phyloP scores from a whole-genome alignment of 1,140 invertebrate species.

The Pseudomyrmex pallidus region DNA sequence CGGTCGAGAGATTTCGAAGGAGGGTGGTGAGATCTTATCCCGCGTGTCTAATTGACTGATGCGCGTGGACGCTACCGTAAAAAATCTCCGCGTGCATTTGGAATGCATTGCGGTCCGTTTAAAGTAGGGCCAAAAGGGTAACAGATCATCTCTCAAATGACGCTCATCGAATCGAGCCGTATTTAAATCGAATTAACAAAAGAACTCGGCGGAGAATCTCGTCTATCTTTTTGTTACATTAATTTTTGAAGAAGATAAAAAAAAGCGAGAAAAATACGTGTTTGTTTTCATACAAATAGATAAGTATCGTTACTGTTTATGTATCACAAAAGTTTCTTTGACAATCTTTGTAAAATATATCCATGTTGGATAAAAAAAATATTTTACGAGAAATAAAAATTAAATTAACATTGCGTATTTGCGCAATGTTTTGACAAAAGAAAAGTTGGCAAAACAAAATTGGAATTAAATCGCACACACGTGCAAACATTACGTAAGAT shows the following conservation, averaged over 20 bases:
- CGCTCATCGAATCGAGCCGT: conserved; percentile 77
- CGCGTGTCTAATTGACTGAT: conserved; percentile 73
- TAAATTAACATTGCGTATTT: too few species aligned
- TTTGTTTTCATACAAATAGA: too few species aligned
- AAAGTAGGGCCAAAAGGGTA: conserved; percentile 53
- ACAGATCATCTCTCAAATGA: conserved; percentile 75
- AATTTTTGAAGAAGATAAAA: conserved; percentile 11
- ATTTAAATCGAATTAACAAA: conserved; percentile 79
- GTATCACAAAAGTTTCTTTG: too few species aligned
- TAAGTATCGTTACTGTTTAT: too few species aligned
- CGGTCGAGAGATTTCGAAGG: background rate
- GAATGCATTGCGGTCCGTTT: conserved; percentile 78
- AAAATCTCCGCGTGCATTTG: conserved; percentile 77
- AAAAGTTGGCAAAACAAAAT: too few species aligned
- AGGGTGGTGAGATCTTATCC: conserved; percentile 67
- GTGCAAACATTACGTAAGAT: background rate
- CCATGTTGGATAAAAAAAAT: too few species aligned
- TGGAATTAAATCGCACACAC: too few species aligned
- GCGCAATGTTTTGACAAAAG: too few species aligned
- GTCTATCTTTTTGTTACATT: conserved; percentile 7
- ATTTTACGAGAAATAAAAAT: too few species aligned
- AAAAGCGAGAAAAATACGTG: too few species aligned
- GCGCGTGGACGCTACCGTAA: conserved; percentile 78
- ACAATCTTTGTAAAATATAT: too few species aligned
- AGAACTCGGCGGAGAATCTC: conserved; percentile 22